A percentile compares a stretch with the other conserved stretches of the same genome.
phyloP scores from a whole-genome alignment of 1,140 invertebrate genomes.

The Procambarus clarkii region DNA sequence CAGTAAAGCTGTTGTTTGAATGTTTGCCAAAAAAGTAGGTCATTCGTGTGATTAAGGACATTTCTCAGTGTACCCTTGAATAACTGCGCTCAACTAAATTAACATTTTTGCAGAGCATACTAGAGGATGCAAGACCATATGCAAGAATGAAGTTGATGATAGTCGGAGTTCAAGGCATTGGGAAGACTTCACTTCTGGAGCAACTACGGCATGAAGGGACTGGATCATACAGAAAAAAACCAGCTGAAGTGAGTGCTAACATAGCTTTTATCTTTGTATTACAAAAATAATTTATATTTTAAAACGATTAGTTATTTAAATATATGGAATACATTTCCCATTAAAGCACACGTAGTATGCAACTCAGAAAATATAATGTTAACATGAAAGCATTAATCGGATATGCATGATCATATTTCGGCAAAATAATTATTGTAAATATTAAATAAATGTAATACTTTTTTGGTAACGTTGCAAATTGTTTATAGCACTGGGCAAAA shows the following conservation, averaged over 20 bases:
- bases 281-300: no score
- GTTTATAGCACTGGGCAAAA: conserved; percentile 90
- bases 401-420: no score
- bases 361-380: no score
- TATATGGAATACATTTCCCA: no score
- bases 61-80: neutral
- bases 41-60: no score
- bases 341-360: no score
- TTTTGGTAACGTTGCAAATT: neutral
- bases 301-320: no score
- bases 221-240: conserved; percentile 83
- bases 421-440: no score
- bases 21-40: no score
- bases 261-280: neutral
- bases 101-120: conserved; percentile 76
- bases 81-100: neutral
- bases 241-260: conserved; percentile 81
- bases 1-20: no score
- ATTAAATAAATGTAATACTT: neutral
- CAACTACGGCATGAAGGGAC: conserved; percentile 91
- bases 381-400: no score
- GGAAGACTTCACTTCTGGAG: conserved; percentile 94
- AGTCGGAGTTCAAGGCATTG: conserved; percentile 94
- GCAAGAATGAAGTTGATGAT: conserved; percentile 98
- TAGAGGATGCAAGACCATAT: conserved; percentile 94